These are phyloP conservation scores for Condylostylus longicornis DNA, from an alignment of 1,140 invertebrate species.

Conservation along the genomic window DNA sequence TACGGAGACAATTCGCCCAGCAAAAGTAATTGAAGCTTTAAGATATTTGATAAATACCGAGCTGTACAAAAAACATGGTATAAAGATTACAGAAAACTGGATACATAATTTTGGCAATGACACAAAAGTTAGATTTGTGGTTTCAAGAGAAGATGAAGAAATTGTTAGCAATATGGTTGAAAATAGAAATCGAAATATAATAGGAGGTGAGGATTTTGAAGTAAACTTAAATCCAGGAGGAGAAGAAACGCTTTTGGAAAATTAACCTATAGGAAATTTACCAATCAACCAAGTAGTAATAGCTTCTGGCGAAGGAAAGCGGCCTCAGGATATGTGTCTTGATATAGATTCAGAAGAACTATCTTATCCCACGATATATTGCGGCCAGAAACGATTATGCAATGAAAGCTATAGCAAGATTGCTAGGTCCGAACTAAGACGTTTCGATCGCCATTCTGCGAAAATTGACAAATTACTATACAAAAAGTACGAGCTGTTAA, in stretches of 20 bases:
- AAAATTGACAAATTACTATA: constrained; percentile 2
- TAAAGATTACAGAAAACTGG: background rate
- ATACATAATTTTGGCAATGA: background rate
- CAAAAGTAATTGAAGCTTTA: constrained; percentile 1
- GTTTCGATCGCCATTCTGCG: constrained; percentile 1
- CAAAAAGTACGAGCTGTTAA: constrained; percentile 2
- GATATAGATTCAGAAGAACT: constrained; percentile 5
- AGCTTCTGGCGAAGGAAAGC: constrained; percentile 3
- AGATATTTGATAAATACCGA: constrained; percentile 1
- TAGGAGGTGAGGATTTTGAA: background rate
- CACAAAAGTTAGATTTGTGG: constrained; percentile 4
- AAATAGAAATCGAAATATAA: background rate
- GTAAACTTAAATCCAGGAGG: constrained; percentile 1
- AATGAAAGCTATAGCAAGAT: background rate
- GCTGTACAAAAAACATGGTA: constrained; percentile 4
- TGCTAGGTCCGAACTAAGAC: constrained; percentile 1
- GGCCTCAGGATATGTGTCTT: constrained; percentile 1
- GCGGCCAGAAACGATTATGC: constrained; percentile 1
- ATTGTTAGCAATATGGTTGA: background rate
- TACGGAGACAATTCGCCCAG: constrained; percentile 3
- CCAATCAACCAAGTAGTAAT: background rate
- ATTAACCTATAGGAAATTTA: constrained; percentile 3
- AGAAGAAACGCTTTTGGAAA: constrained; percentile 4
- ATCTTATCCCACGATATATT: constrained; percentile 2
- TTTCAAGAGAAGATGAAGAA: background rate